Evolutionary conservation across 1,140 invertebrate species (phyloP), one percentile per base, ranked within the genome.

Genomic region (Triops cancriformis): DNA sequence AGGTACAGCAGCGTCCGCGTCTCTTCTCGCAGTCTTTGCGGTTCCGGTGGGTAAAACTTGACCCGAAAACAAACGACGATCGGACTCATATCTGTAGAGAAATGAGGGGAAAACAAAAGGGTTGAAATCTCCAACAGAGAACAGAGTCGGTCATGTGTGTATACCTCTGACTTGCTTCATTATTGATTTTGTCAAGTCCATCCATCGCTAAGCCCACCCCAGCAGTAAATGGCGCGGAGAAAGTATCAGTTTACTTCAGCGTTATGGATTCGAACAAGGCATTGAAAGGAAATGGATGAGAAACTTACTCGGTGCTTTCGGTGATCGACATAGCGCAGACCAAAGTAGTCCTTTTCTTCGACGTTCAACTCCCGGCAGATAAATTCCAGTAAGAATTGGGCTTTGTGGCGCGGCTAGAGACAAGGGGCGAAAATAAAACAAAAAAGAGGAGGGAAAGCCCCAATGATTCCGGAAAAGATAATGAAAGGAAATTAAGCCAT

Each of bases 261-360:
- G 9, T 74, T 31, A 42, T 37, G 37, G 37, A 74, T 31, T 74
- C 12, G 73, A n/a, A 74, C 18, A 26, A 11, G 73, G 18, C 9
- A n/a, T n/a, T n/a, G 23, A 42, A 23, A 41, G 45, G 12, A 80
- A 79, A 79, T 75, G 80, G 76, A 73, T 9, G 1, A 78, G 74
- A 76, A 74, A 83, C 87, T 89, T 87, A 95, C 96, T 87, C 96
- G 90, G 86, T 98, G 95, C 82, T 96, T 96, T 81, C 91, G 90
- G 41, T 89, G 85, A 86, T 98, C 96, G 42, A 97, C 94, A 90
- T 94, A 98, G 79, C 96, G 89, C 28, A 99, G 88, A 10, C 97
- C 97, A 87, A 98, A 98, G 86, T 98, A 98, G 86, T 98, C 97
- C 82, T 94, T 97, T 86, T 98, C 97, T 79, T 94, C 89, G 80